These are phyloP conservation scores for Eubucco bourcierii DNA, from an alignment of 2,113 vertebrate species.

Conservation along the genomic window DNA sequence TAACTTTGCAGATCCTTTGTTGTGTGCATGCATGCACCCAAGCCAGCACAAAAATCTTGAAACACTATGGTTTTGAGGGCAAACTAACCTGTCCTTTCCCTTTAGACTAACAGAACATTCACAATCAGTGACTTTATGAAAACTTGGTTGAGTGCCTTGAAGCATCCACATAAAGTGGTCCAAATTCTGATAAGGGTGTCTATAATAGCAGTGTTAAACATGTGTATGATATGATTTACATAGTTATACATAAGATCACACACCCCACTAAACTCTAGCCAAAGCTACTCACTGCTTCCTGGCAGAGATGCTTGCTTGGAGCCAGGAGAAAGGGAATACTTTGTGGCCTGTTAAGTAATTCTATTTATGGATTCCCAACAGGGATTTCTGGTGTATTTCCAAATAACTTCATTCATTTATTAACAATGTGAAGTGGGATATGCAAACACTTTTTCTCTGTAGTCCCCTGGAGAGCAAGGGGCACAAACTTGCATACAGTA, in stretches of 20 bases:
- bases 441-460: background rate
- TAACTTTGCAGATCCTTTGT: background rate
- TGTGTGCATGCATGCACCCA: background rate
- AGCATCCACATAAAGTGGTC: background rate
- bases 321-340: background rate
- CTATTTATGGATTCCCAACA: background rate
- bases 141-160: background rate
- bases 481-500: background rate
- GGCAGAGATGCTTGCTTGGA: background rate
- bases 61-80: background rate
- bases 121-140: background rate
- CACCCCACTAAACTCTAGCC: background rate
- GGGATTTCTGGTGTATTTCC: constrained; percentile 31
- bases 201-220: background rate
- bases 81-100: background rate
- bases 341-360: background rate
- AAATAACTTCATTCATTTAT: constrained; percentile 44
- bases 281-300: background rate
- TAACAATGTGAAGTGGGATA: constrained; percentile 22
- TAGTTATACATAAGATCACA: background rate
- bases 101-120: background rate
- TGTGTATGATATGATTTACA: background rate
- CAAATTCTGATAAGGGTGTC: background rate
- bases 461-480: background rate
- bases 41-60: background rate